These are phyloP conservation scores for Excalfactoria chinensis DNA, from an alignment of 2,113 vertebrate genomes.

Conservation along the genomic window DNA sequence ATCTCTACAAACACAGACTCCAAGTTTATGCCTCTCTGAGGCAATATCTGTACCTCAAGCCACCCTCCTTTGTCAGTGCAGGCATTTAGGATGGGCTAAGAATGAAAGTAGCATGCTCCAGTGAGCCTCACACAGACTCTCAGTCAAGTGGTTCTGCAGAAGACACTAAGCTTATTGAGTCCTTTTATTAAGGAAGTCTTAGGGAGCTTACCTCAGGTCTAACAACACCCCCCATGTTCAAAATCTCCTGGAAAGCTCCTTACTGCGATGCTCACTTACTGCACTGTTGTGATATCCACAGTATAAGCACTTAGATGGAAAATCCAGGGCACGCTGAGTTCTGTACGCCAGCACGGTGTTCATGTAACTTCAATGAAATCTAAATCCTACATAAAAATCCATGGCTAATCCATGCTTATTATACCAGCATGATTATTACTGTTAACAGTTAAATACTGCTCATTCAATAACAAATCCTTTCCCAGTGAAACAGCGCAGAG, in stretches of 20 bases:
- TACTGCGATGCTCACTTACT: not conserved
- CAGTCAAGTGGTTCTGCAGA: not conserved
- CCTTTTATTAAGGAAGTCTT: constrained; percentile 3
- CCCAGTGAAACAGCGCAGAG: not conserved
- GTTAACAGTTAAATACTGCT: constrained; percentile 45
- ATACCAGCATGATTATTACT: constrained; percentile 37
- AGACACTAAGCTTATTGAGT: constrained; percentile 33
- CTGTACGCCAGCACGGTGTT: not conserved
- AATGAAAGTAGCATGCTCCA: not conserved
- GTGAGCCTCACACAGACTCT: not conserved
- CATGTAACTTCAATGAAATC: constrained; percentile 32
- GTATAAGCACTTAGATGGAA: constrained; percentile 13
- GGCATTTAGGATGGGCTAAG: not conserved
- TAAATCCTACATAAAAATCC: constrained; percentile 57
- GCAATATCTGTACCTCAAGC: not conserved
- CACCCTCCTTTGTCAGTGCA: not conserved
- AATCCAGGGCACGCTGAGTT: constrained; percentile 42
- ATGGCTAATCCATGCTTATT: constrained; percentile 58
- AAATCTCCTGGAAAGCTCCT: constrained; percentile 63
- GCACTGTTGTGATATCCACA: constrained; percentile 16
- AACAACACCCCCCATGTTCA: not conserved
- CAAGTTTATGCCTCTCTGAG: not conserved
- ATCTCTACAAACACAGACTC: not conserved
- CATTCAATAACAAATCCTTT: constrained; percentile 42
- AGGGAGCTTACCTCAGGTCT: not conserved